Conservation (phyloP, 1,140 invertebrate species). For the Melanaphis sacchari region DNA sequence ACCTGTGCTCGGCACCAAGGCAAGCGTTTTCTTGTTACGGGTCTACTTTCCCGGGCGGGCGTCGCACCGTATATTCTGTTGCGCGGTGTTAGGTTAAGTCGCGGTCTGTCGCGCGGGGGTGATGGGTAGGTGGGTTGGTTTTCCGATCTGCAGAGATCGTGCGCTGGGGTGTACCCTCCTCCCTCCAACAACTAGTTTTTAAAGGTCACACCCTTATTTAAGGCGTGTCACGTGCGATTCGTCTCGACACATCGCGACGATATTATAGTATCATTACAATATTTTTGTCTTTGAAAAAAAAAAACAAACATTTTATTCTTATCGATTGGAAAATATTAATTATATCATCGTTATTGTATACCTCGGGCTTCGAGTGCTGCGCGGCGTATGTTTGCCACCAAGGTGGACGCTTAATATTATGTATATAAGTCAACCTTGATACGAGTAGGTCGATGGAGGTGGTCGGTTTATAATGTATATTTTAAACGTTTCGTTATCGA, state of each 20-base stretch:
- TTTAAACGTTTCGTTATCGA: not conserved
- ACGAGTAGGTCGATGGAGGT: not conserved
- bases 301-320: not conserved
- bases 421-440: not conserved
- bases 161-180: not conserved
- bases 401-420: not conserved
- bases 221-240: not conserved
- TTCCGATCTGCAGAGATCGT: not conserved
- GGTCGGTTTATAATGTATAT: not conserved
- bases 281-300: not conserved
- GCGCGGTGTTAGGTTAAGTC: not conserved
- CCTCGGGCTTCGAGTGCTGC: not conserved
- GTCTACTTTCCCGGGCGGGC: not conserved
- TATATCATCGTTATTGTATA: not conserved
- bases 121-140: not conserved
- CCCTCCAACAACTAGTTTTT: not conserved
- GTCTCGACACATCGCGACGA: not conserved
- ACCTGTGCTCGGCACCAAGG: slow-evolving; percentile 50
- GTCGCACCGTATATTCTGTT: not conserved
- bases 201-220: not conserved
- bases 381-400: not conserved
- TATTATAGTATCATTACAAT: not conserved
- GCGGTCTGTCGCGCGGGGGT: not conserved
- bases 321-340: not conserved
- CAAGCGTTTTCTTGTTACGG: slow-evolving; percentile 28